Conservation (phyloP, 2,113 vertebrate species). For the Anser brachyrhynchus region DNA sequence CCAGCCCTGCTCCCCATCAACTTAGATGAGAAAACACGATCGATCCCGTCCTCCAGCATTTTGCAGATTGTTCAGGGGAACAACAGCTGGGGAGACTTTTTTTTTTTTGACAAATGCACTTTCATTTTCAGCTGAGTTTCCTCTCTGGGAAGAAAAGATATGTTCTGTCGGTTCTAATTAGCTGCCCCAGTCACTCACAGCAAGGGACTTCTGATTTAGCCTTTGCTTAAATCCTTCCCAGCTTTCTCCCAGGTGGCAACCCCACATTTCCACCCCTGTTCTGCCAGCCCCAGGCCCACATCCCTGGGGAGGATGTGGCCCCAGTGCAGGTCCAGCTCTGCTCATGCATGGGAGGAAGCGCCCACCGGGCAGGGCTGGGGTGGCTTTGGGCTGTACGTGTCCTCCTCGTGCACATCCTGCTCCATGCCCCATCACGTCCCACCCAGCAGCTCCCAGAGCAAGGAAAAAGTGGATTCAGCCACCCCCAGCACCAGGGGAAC, state of each 20-base stretch:
- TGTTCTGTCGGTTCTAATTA: background rate
- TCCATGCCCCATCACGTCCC: background rate
- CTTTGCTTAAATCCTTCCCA: background rate
- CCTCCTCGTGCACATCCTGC: background rate
- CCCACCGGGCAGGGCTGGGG: background rate
- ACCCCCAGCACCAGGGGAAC: too few relatives aligned
- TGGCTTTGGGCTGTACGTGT: background rate
- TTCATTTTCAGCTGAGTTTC: background rate
- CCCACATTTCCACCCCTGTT: background rate
- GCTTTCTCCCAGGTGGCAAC: background rate
- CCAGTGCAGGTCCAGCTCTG: background rate
- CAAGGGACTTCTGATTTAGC: background rate
- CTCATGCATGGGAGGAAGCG: background rate
- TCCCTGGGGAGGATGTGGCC: background rate
- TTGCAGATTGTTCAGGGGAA: background rate
- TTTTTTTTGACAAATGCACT: fast-evolving
- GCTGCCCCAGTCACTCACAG: background rate
- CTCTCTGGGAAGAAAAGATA: fast-evolving
- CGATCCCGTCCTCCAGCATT: background rate
- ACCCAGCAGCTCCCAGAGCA: background rate
- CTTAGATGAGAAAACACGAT: fast-evolving
- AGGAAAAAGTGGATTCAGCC: background rate
- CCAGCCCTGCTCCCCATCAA: background rate
- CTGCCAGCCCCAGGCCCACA: background rate
- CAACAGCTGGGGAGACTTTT: background rate